phyloP scores from a whole-genome alignment of 1,140 invertebrate species.

The Anoplophora glabripennis region DNA sequence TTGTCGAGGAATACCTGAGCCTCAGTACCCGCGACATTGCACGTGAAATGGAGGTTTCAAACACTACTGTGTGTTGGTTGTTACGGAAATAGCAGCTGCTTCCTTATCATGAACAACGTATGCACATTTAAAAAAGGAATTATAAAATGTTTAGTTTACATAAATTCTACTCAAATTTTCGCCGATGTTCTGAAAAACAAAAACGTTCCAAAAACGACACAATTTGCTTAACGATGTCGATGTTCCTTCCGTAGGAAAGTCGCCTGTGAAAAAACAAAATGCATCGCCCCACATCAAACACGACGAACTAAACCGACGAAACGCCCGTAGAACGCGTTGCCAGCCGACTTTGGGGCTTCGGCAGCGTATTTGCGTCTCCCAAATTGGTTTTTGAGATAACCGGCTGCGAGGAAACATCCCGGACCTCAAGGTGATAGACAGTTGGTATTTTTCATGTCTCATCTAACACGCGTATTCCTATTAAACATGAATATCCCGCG shows the following conservation, averaged over 20 bases:
- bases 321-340: background rate
- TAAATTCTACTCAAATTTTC: too few species aligned
- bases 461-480: constrained; percentile 25
- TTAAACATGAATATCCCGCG: constrained; percentile 12
- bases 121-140: too few species aligned
- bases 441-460: constrained; percentile 31
- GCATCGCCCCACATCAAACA: background rate
- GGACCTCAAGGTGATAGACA: constrained; percentile 18
- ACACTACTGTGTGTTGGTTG: too few species aligned
- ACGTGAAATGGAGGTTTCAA: too few species aligned
- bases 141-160: too few species aligned
- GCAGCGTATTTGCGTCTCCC: constrained; percentile 10
- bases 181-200: too few species aligned
- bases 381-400: constrained; percentile 31
- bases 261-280: background rate
- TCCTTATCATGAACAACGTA: too few species aligned
- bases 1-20: too few species aligned
- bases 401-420: constrained; percentile 8
- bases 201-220: too few species aligned
- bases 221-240: too few species aligned
- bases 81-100: too few species aligned
- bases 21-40: too few species aligned
- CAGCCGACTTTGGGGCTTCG: background rate
- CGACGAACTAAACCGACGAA: background rate
- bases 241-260: background rate